Conservation (phyloP, 2,888 invertebrate genomes). For the Encarsia formosa region DNA sequence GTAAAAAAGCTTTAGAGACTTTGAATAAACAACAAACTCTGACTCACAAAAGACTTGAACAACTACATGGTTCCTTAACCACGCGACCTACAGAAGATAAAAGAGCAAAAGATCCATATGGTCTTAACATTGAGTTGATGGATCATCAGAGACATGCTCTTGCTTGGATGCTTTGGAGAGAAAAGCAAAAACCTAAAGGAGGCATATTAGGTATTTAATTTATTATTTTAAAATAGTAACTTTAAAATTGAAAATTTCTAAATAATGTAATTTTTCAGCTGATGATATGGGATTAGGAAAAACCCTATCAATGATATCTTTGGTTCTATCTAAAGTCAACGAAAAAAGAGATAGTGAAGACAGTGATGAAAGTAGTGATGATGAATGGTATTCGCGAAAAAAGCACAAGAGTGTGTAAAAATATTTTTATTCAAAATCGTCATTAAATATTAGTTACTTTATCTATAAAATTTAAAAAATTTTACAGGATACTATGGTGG, state of each 20-base stretch:
- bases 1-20: slow-evolving; percentile 60
- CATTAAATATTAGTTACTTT: slow-evolving; percentile 3
- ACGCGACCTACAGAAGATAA: slow-evolving; percentile 63
- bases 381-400: slow-evolving; percentile 26
- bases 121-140: slow-evolving; percentile 68
- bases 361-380: slow-evolving; percentile 37
- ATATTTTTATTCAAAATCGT: not conserved
- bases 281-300: slow-evolving; percentile 83
- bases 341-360: slow-evolving; percentile 52
- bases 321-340: slow-evolving; percentile 54
- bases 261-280: slow-evolving; percentile 49
- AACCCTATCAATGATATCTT: slow-evolving; percentile 77
- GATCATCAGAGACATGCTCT: slow-evolving; percentile 81
- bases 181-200: slow-evolving; percentile 77
- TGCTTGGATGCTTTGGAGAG: slow-evolving; percentile 86
- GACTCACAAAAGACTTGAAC: slow-evolving; percentile 68
- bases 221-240: not conserved
- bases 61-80: slow-evolving; percentile 67
- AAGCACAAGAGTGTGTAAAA: slow-evolving; percentile 15
- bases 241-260: not conserved
- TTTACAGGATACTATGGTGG: slow-evolving; percentile 56
- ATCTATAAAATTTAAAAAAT: slow-evolving; percentile 1
- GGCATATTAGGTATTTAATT: slow-evolving; percentile 70
- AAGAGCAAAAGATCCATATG: slow-evolving; percentile 59
- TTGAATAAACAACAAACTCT: slow-evolving; percentile 65